Evolutionary conservation across 1,140 invertebrate genomes (phyloP).

Genomic region (Lasioglossum baleicum): DNA sequence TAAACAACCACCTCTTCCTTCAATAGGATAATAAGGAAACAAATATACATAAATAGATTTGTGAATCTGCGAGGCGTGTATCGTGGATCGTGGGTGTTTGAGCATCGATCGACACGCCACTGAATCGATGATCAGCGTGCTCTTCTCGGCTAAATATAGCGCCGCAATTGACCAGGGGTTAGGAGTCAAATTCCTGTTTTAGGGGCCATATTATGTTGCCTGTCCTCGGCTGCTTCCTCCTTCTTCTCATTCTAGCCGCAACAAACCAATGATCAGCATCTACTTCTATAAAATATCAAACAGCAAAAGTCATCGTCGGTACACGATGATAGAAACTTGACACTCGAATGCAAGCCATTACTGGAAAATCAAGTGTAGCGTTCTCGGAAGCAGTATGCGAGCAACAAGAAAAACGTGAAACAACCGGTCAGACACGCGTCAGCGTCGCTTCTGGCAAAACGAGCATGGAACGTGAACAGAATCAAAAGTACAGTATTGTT

Average conservation of each 20-base stretch:
- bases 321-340: background rate
- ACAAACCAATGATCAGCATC: too few species aligned
- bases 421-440: background rate
- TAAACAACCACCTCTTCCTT: background rate
- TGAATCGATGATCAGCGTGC: constrained; percentile 1
- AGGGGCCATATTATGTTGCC: background rate
- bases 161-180: background rate
- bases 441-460: background rate
- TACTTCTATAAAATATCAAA: too few species aligned
- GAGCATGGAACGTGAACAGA: too few species aligned
- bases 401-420: background rate
- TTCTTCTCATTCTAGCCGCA: background rate
- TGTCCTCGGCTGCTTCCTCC: background rate
- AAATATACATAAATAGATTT: background rate
- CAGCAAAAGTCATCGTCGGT: too few species aligned
- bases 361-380: background rate
- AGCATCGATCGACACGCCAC: background rate
- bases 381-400: background rate
- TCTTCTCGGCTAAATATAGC: constrained; percentile 12
- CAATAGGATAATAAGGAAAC: background rate
- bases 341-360: background rate
- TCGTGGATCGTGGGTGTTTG: background rate
- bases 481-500: too few species aligned
- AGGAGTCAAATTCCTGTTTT: background rate
- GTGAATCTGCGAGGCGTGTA: background rate